Percentiles rank a stretch among this genome's conserved stretches.
Evolutionary conservation across 2,888 invertebrate species (phyloP).

Genomic region (Tipula vernalis): DNA sequence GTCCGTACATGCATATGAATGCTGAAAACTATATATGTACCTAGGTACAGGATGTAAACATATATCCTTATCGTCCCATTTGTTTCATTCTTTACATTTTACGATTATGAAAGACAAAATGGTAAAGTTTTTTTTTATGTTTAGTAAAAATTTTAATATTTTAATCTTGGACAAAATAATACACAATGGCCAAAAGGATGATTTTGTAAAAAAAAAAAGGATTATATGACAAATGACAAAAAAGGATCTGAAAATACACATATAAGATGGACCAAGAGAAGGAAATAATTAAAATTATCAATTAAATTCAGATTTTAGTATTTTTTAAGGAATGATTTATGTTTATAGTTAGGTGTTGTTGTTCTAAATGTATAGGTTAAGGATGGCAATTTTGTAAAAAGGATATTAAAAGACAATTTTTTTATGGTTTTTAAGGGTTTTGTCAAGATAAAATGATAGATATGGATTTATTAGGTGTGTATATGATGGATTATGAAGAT

Average conservation of each 20-base stretch:
- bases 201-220: neutral
- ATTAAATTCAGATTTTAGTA: constrained; percentile 1
- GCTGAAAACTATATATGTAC: neutral
- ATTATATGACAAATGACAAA: neutral
- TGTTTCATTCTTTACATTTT: neutral
- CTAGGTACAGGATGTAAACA: neutral
- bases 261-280: neutral
- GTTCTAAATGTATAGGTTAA: neutral
- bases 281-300: constrained; percentile 4
- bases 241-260: neutral
- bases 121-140: neutral
- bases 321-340: neutral
- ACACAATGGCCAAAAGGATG: neutral
- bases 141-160: neutral
- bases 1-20: neutral
- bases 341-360: neutral
- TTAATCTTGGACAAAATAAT: neutral
- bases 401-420: neutral
- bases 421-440: neutral
- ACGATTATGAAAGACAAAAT: neutral
- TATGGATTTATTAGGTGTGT: neutral
- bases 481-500: neutral
- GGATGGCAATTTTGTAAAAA: neutral
- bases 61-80: neutral
- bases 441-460: neutral